A percentile compares a stretch with the other conserved stretches of the same genome.
Conservation (phyloP, 2,888 invertebrate genomes). For the Andrena chrysosceles region DNA sequence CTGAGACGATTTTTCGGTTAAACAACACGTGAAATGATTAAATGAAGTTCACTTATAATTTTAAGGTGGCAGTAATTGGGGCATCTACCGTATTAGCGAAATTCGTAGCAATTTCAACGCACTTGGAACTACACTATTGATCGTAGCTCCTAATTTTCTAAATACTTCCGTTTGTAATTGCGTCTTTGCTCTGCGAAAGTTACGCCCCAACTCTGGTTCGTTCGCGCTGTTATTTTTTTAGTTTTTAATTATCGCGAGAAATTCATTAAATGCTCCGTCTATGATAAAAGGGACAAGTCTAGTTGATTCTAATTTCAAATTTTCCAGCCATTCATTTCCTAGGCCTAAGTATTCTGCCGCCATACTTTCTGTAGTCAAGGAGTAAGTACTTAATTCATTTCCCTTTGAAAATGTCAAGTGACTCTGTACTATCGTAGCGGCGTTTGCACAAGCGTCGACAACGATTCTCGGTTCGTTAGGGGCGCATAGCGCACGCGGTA, state of each 20-base stretch:
- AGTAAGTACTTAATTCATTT: conserved; percentile 46
- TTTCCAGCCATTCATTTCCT: conserved; percentile 34
- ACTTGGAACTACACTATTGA: neutral
- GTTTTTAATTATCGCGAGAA: conserved; percentile 27
- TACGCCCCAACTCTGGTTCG: too few relatives aligned
- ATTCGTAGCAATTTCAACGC: neutral
- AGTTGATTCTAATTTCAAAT: conserved; percentile 34
- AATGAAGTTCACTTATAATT: too few relatives aligned
- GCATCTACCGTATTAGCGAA: too few relatives aligned
- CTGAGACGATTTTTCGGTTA: too few relatives aligned
- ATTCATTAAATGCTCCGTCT: conserved; percentile 9
- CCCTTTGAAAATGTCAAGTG: conserved; percentile 53
- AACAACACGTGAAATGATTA: too few relatives aligned
- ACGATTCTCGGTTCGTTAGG: conserved; percentile 59
- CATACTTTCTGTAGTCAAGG: conserved; percentile 45
- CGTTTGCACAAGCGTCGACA: conserved; percentile 50
- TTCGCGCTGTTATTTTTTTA: neutral
- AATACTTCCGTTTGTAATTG: conserved; percentile 1
- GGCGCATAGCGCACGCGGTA: conserved; percentile 37
- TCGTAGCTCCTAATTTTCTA: neutral
- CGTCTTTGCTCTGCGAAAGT: neutral
- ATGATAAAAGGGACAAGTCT: conserved; percentile 16
- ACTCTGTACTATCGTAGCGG: conserved; percentile 30
- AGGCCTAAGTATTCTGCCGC: conserved; percentile 31
- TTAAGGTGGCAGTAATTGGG: too few relatives aligned